Evolutionary conservation across 2,888 invertebrate species (phyloP).

Genomic region (Xestia c-nigrum): DNA sequence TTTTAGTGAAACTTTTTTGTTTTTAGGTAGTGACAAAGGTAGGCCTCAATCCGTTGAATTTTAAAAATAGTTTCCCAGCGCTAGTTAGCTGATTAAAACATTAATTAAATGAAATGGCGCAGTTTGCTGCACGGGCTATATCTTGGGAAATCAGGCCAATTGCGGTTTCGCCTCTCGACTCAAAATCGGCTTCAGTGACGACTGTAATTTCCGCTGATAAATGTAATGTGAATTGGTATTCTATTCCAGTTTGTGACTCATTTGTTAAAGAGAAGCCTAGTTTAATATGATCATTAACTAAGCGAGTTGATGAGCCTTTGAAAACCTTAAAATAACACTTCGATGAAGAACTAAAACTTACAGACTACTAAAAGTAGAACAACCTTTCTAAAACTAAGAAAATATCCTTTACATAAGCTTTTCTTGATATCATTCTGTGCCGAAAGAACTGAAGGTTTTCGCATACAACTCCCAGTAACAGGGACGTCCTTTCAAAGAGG

Average conservation of each 20-base stretch:
- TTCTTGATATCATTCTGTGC: conserved; percentile 38
- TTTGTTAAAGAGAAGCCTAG: background rate
- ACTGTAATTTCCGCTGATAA: conserved; percentile 61
- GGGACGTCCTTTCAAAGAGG: conserved; percentile 72
- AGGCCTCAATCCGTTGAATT: conserved; percentile 47
- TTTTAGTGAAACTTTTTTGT: conserved; percentile 45
- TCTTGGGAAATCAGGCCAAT: conserved; percentile 83
- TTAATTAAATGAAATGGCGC: conserved; percentile 84
- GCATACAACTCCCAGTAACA: conserved; percentile 65
- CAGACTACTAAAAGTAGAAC: background rate
- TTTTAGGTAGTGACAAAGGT: conserved; percentile 54
- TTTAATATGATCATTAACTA: background rate
- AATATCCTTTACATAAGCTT: conserved; percentile 26
- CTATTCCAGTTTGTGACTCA: conserved; percentile 5
- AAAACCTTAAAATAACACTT: background rate
- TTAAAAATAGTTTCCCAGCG: conserved; percentile 69
- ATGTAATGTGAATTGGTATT: conserved; percentile 54
- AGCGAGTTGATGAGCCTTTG: background rate
- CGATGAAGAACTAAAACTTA: background rate
- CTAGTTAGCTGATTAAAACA: conserved; percentile 85
- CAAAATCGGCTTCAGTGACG: conserved; percentile 55
- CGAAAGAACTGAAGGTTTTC: conserved; percentile 62
- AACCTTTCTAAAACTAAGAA: background rate
- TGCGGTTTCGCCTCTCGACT: conserved; percentile 65
- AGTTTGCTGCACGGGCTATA: conserved; percentile 69